Conservation (phyloP, 2,888 invertebrate species). For the Xestia sexstrigata region DNA sequence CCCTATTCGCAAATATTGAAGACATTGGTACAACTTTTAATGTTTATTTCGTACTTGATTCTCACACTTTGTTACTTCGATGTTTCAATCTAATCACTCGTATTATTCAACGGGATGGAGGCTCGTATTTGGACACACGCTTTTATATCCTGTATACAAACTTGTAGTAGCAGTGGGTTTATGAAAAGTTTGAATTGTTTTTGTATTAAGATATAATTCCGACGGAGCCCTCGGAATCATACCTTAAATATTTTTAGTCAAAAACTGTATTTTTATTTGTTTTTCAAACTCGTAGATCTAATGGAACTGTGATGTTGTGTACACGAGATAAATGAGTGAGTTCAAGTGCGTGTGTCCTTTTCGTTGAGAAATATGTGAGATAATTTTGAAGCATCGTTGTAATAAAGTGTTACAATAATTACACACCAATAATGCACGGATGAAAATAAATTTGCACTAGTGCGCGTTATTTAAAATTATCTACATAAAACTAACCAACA, state of each 20-base stretch:
- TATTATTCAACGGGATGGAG: constrained; percentile 38
- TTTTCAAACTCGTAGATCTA: constrained; percentile 10
- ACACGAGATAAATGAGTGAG: constrained; percentile 45
- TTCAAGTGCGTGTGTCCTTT: constrained; percentile 43
- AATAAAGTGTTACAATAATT: constrained; percentile 27
- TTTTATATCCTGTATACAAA: constrained; percentile 42
- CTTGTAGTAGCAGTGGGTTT: constrained; percentile 36
- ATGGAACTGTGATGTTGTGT: constrained; percentile 26
- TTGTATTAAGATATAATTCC: constrained; percentile 6
- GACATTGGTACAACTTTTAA: constrained; percentile 35
- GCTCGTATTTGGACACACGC: constrained; percentile 48
- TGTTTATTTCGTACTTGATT: constrained; percentile 26
- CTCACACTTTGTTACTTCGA: constrained; percentile 19
- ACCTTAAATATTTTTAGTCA: background rate
- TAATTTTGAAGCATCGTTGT: constrained; percentile 25
- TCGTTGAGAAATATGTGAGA: constrained; percentile 35
- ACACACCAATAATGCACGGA: constrained; percentile 6
- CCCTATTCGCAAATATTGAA: constrained; percentile 35
- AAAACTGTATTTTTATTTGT: background rate
- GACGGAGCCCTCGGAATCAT: constrained; percentile 5
- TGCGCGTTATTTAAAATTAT: background rate
- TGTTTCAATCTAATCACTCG: constrained; percentile 39
- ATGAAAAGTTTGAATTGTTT: constrained; percentile 3
- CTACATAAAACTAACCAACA: background rate
- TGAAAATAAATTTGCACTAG: background rate